phyloP scores from a whole-genome alignment of 2,113 vertebrate genomes.

The Cyprinodon brontotheroides region DNA sequence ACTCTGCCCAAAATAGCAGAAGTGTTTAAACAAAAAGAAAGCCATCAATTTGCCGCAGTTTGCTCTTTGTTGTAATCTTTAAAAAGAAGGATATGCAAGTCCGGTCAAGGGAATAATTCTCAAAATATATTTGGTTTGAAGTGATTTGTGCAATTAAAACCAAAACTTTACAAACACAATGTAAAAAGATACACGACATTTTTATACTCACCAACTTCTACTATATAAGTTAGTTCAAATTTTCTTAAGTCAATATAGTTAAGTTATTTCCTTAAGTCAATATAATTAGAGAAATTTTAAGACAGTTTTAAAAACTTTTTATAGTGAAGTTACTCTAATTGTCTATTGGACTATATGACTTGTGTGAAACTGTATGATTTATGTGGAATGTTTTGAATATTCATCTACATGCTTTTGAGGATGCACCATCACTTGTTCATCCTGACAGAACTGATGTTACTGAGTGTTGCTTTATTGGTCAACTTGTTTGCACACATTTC shows the following conservation, averaged over 20 bases:
- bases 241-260: neutral
- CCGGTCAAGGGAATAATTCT: neutral
- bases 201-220: neutral
- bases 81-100: neutral
- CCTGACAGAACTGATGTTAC: too few relatives aligned
- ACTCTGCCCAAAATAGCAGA: slow-evolving; percentile 51
- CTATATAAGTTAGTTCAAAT: too few relatives aligned
- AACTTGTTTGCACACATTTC: too few relatives aligned
- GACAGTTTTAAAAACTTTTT: neutral
- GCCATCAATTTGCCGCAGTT: neutral
- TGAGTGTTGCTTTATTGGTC: neutral
- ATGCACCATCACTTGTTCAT: neutral
- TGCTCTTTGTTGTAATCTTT: neutral
- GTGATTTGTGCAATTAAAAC: neutral
- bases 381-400: neutral
- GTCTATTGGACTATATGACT: too few relatives aligned
- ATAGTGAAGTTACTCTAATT: neutral
- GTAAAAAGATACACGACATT: neutral
- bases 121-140: neutral
- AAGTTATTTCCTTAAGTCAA: neutral
- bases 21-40: slow-evolving; percentile 16
- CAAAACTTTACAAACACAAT: neutral
- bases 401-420: neutral
- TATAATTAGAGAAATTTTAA: neutral
- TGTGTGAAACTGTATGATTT: neutral